These are phyloP conservation scores for Cyclophora punctaria DNA, from an alignment of 2,888 invertebrate genomes.

Conservation along the genomic window DNA sequence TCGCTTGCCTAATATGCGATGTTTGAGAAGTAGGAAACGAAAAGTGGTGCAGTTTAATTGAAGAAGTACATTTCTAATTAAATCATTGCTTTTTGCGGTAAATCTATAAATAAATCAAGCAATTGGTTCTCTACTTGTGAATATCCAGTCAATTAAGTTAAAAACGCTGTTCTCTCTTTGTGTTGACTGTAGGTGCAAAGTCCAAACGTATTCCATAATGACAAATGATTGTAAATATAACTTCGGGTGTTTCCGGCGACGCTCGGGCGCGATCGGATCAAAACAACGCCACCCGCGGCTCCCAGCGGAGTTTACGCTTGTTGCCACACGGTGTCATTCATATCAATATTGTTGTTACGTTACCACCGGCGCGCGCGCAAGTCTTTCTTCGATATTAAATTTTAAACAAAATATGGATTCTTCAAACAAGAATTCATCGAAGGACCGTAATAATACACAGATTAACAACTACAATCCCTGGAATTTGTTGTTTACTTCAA, in stretches of 20 bases:
- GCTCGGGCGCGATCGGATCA: slow-evolving; percentile 53
- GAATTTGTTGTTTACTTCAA: slow-evolving; percentile 57
- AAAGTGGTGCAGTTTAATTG: too few species aligned
- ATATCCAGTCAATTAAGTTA: slow-evolving; percentile 13
- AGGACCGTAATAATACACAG: slow-evolving; percentile 36
- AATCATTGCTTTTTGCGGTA: too few species aligned
- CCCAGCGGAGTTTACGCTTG: slow-evolving; percentile 15
- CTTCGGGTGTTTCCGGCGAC: slow-evolving; percentile 48
- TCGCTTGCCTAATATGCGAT: too few species aligned
- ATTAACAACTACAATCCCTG: slow-evolving; percentile 51
- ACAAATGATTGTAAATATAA: slow-evolving; percentile 38
- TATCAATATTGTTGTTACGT: slow-evolving; percentile 48
- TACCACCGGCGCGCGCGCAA: slow-evolving; percentile 42
- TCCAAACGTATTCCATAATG: slow-evolving; percentile 23
- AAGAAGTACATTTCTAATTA: too few species aligned
- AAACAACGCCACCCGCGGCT: slow-evolving; percentile 43
- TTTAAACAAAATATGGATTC: slow-evolving; percentile 45
- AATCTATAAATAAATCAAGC: too few species aligned
- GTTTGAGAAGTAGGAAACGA: too few species aligned
- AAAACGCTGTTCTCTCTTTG: slow-evolving; percentile 20
- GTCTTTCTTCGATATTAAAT: slow-evolving; percentile 13
- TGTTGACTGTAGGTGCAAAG: slow-evolving; percentile 37
- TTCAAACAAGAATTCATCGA: slow-evolving; percentile 38
- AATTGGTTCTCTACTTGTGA: too few species aligned
- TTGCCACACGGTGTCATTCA: slow-evolving; percentile 28